These are phyloP conservation scores for Strix uralensis DNA, from an alignment of 2,113 vertebrate species.

Conservation along the genomic window DNA sequence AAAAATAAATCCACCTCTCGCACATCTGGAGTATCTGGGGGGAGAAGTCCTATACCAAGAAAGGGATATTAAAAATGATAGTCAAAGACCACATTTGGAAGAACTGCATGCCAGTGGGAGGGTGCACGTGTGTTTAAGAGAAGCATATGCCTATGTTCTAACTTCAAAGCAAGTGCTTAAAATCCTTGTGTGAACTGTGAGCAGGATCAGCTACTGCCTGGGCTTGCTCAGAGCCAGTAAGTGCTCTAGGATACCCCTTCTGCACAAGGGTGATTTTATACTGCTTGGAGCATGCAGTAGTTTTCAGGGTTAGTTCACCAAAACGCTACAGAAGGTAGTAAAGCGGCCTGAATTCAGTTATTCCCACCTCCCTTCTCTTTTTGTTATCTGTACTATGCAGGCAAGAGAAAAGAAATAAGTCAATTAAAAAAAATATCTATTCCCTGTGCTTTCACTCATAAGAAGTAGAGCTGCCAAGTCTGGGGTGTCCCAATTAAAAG, in stretches of 20 bases:
- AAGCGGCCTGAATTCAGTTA: not conserved
- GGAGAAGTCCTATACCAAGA: not conserved
- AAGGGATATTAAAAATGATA: not conserved
- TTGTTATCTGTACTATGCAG: not conserved
- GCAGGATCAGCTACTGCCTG: not conserved
- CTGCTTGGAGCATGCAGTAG: not conserved
- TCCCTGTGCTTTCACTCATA: not conserved
- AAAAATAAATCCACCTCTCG: not conserved
- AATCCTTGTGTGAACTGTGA: not conserved
- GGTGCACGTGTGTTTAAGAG: not conserved
- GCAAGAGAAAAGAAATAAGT: not conserved
- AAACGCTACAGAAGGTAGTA: not conserved
- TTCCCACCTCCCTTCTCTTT: too few species aligned
- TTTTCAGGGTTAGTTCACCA: not conserved
- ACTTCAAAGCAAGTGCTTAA: constrained; percentile 1
- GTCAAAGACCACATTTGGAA: not conserved
- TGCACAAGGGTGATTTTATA: not conserved
- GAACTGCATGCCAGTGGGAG: not conserved
- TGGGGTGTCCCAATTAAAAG: not conserved
- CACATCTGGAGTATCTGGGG: not conserved
- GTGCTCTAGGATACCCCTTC: not conserved
- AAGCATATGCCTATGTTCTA: not conserved
- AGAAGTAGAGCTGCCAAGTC: not conserved
- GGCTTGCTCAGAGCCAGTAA: not conserved
- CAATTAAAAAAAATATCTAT: not conserved